Evolutionary conservation across 1,140 invertebrate genomes (phyloP), one percentile per base, ranked within the genome.

Genomic region (Aradophagus sp.): DNA sequence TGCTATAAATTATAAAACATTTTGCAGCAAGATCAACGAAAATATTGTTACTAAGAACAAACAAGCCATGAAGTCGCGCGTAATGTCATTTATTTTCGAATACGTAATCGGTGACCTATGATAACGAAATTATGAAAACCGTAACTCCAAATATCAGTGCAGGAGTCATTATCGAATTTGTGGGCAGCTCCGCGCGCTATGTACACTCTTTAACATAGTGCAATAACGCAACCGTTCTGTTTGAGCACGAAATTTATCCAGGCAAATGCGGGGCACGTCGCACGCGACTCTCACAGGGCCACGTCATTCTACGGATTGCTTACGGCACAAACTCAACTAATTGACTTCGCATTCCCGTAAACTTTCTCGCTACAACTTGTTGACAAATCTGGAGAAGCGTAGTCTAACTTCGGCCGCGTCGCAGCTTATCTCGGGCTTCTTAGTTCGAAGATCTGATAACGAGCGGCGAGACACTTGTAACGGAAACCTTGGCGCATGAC

Each of bases 371-470:
- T 55, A 41, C 50, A 67, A 72, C 58, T 66, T 72, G 56, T 72
- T 72, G 69, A 72, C 48, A 73, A 73, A 67, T 73, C 52, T 62
- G 17, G 11, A 67, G 44, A 73, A 62, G 56, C 45, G 61, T 50
- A 62, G 29, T 50, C 36, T 23, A 66, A 72, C 48, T 66, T 72
- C 13, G 48, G 34, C 17, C 23, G 27, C 61, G 62, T 67, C 62
- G 56, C 29, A 55, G 35, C 48, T 56, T 55, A 48, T 66, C 56
- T 63, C 45, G 23, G 39, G 52, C 62, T 52, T 39, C 69, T 67
- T 62, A 58, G 63, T 52, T 58, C 32, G 36, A 39, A 39, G 55
- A 16, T 41, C 42, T 19, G 56, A 66, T 72, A 72, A 72, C 56
- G 62, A 66, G 36, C 20, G 12, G 26, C 31, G 20, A 44, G 62